phyloP scores from a whole-genome alignment of 2,797 vertebrate genomes.

The Thunnus albacares region DNA sequence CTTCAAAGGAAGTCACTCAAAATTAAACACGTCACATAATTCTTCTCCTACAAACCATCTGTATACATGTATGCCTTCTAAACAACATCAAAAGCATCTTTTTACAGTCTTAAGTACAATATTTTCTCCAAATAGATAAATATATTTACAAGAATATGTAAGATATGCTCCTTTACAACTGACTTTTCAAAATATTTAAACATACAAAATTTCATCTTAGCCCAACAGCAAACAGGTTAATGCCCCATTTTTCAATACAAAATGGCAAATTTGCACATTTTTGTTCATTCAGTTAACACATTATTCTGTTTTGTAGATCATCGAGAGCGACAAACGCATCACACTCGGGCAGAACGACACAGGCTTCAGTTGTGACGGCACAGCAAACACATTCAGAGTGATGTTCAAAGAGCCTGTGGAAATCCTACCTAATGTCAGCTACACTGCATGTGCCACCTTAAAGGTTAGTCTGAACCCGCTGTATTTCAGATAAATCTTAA shows the following conservation, averaged over 20 bases:
- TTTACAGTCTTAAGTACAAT: too few species aligned
- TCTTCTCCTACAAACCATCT: too few species aligned
- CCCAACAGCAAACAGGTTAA: too few species aligned
- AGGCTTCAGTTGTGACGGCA: constrained; percentile 97
- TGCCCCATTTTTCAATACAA: too few species aligned
- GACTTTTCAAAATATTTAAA: too few species aligned
- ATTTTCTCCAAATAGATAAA: too few species aligned
- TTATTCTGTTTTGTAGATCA: constrained; percentile 85
- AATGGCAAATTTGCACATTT: not conserved
- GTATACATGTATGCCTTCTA: too few species aligned
- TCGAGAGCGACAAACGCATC: constrained; percentile 97
- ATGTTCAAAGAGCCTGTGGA: constrained; percentile 99
- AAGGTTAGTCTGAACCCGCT: constrained; percentile 87
- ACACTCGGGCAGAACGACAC: constrained; percentile 98
- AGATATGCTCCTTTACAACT: too few species aligned
- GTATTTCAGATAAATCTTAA: not conserved
- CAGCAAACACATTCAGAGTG: constrained; percentile 95
- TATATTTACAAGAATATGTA: not conserved
- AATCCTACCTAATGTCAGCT: constrained; percentile 96
- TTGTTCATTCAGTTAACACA: constrained; percentile 6
- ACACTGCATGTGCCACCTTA: constrained; percentile 96
- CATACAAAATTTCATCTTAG: too few species aligned
- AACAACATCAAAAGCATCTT: too few species aligned
- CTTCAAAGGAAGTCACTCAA: too few species aligned
- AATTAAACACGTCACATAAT: too few species aligned